Evolutionary conservation across 2,113 vertebrate species (phyloP), one percentile per base, ranked within the genome.

Genomic region (Mirza zaza): DNA sequence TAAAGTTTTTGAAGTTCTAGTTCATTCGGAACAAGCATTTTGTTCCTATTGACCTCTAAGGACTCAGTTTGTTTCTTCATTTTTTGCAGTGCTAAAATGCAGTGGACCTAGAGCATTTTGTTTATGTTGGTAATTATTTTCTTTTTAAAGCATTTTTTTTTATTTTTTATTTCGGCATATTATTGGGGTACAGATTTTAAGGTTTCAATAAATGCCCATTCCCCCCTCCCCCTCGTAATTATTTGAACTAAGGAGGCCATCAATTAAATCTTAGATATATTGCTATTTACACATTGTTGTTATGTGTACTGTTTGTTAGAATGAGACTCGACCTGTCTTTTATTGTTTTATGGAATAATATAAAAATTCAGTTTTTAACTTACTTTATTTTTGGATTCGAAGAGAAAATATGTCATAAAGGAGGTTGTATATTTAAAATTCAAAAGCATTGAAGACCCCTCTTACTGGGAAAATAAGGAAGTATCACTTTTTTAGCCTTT

Each of bases 101-200:
- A 76, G 0, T 10, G 25, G 52, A 34, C 52, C 36, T 81, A 34
- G 45, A 32, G 39, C 76, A 90, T 91, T 89, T 92, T 21, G 39
- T 83, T 90, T 93, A 34, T 87, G n/a, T 90, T 94, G 34, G 6
- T 82, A 71, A 87, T 90, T 91, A 80, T 86, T 90, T 92, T n/a
- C n/a, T n/a, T n/a, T n/a, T n/a, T n/a, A n/a, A n/a, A n/a, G n/a
- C n/a, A n/a, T n/a, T n/a, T n/a, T n/a, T n/a, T n/a, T n/a, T n/a
- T n/a, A n/a, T n/a, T n/a, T n/a, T n/a, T n/a, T n/a, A n/a, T n/a
- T n/a, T n/a, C n/a, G n/a, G n/a, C n/a, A n/a, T n/a, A n/a, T n/a
- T n/a, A n/a, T n/a, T n/a, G n/a, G n/a, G n/a, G n/a, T n/a, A n/a
- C n/a, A n/a, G n/a, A n/a, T n/a, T n/a, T n/a, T n/a, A n/a, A n/a